Percentiles rank a stretch among this genome's conserved stretches.
Evolutionary conservation across 2,888 invertebrate genomes (phyloP).

Genomic region (Chymomyza procnemis): DNA sequence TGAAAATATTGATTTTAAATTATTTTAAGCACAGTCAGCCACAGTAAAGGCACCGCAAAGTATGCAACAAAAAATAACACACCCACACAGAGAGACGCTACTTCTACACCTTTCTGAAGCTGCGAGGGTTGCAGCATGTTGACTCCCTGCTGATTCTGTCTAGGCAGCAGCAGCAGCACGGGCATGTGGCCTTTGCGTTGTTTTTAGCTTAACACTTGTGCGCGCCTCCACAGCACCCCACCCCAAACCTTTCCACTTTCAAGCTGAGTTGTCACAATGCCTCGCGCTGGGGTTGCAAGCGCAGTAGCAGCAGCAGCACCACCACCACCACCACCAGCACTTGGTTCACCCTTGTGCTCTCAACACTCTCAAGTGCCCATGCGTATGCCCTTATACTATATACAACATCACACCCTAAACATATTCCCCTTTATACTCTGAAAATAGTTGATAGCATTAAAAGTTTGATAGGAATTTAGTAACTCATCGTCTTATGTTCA

Average conservation of each 20-base stretch:
- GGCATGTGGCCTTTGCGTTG: constrained; percentile 39
- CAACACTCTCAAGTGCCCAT: constrained; percentile 3
- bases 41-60: constrained; percentile 52
- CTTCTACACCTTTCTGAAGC: background rate
- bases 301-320: background rate
- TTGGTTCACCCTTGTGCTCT: constrained; percentile 48
- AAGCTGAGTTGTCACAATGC: background rate
- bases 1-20: constrained; percentile 70
- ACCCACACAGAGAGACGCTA: constrained; percentile 25
- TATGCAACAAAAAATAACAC: constrained; percentile 51
- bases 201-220: constrained; percentile 62
- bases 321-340: too few species aligned
- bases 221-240: constrained; percentile 5
- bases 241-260: background rate
- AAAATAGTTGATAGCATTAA: background rate
- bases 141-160: background rate
- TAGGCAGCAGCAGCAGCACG: background rate
- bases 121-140: background rate
- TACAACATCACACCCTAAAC: background rate
- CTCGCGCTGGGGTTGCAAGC: constrained; percentile 14
- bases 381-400: background rate
- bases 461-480: background rate
- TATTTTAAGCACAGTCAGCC: constrained; percentile 58
- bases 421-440: background rate
- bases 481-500: background rate